Base-by-base conservation (phyloP, 2,113 vertebrate species). In the Hypomesus transpacificus region DNA sequence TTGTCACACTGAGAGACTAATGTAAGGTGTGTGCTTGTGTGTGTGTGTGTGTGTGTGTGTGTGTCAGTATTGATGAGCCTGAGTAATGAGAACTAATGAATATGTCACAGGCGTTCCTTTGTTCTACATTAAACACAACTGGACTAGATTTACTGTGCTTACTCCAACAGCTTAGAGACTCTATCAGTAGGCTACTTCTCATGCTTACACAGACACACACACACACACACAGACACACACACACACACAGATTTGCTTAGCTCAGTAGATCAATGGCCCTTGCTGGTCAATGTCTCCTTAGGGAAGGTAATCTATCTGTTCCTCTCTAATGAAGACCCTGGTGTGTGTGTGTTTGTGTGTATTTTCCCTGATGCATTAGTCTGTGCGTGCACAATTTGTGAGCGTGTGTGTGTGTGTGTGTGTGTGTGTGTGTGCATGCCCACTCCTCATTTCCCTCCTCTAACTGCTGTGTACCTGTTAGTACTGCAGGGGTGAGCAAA, bases 31-130 rank as follows among this genome's bases (percentile, higher is more conserved):
- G 18, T 59, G 20, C 20, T 18, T 22, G 57, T 13, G 57, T 59
- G 57, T 59, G 21, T 6, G 57, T 6, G 57, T 59, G 57, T 59
- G 57, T 59, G 54, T 57, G 54, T 57, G 54, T 5, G 57, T 22
- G 57, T 59, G 57, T 59, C 20, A 11, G 9, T 20, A 77, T 82
- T 77, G 86, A 88, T 87, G 78, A 81, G 87, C 72, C 71, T 22
- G 77, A 83, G 85, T 88, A 88, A 90, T 89, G 87, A 86, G 78
- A 75, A 80, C 82, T 87, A 87, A 90, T 90, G 87, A 88, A 89
- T 80, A 86, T 87, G 87, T 87, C 87, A 82, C 76, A 71, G 82
- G 53, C 80, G 80, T 83, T 83, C 87, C 88, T 85, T 79, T 81
- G 67, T 82, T 86, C 83, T 75, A 82, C 84, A 85, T 90, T 90